A percentile compares a stretch with the other conserved stretches of the same genome.
Evolutionary conservation across 2,113 vertebrate species (phyloP).

Genomic region (Brienomyrus longianalis): DNA sequence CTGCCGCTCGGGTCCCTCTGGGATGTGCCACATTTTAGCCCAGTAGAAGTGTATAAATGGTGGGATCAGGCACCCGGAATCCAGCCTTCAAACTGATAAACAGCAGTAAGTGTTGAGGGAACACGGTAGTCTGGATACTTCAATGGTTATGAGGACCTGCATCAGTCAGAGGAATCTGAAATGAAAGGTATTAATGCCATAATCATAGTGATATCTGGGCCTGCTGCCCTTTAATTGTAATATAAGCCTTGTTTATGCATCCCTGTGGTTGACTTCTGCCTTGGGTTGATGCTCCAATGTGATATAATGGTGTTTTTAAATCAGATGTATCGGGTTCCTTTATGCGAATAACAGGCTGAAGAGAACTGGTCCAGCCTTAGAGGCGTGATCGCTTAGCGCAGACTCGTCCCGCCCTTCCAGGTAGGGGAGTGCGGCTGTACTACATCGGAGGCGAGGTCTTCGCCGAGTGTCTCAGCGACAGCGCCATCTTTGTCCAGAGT

Average conservation of each 20-base stretch:
- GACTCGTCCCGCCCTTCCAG: constrained; percentile 44
- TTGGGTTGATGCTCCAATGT: background rate
- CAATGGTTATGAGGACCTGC: background rate
- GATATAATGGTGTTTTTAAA: background rate
- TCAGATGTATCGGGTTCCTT: background rate
- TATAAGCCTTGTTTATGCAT: background rate
- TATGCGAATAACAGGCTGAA: background rate
- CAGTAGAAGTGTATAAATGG: background rate
- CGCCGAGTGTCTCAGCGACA: constrained; percentile 96
- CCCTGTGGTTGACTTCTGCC: background rate
- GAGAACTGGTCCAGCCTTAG: background rate
- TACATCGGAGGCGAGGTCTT: constrained; percentile 98
- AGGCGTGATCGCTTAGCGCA: background rate
- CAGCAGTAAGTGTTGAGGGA: background rate
- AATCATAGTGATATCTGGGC: background rate
- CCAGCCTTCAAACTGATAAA: background rate
- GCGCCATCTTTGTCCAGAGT: constrained; percentile 96
- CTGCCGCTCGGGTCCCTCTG: constrained; percentile 47
- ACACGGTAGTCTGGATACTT: background rate
- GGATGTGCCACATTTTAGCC: constrained; percentile 30
- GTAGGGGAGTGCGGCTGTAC: constrained; percentile 87
- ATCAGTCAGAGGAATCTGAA: background rate
- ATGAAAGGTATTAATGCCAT: background rate
- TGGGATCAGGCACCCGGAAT: background rate
- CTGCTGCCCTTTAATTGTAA: background rate